A percentile compares a stretch with the other conserved stretches of the same genome.
These are phyloP conservation scores for Melospiza melodia DNA, from an alignment of 2,113 vertebrate genomes.

Conservation along the genomic window DNA sequence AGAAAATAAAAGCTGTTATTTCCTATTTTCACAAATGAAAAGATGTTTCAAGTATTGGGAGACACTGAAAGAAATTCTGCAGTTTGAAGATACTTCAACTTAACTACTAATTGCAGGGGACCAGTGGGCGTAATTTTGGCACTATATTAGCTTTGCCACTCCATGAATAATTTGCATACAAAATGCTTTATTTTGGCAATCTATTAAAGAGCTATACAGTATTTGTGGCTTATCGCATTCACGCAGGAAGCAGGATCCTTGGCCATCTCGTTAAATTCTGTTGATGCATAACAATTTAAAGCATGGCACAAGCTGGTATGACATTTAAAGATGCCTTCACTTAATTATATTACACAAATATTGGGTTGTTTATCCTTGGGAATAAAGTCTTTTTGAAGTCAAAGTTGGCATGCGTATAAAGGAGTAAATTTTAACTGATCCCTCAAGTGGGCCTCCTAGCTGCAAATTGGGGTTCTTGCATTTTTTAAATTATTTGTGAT, in stretches of 20 bases:
- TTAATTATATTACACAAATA: constrained; percentile 99
- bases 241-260: constrained; percentile 98
- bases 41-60: constrained; percentile 71
- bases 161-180: constrained; percentile 99
- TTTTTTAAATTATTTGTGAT: constrained; percentile 74
- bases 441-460: constrained; percentile 78
- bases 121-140: constrained; percentile 86
- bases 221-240: constrained; percentile 98
- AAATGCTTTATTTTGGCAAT: constrained; percentile 99
- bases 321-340: constrained; percentile 99
- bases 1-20: constrained; percentile 68
- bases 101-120: constrained; percentile 99
- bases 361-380: constrained; percentile 98
- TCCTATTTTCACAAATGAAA: constrained; percentile 72
- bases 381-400: constrained; percentile 99
- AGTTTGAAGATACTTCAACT: constrained; percentile 84
- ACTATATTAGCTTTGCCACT: constrained; percentile 98
- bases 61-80: constrained; percentile 74
- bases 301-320: constrained; percentile 98
- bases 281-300: constrained; percentile 99
- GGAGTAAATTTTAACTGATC: constrained; percentile 81
- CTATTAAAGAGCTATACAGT: constrained; percentile 99
- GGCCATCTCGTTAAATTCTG: constrained; percentile 99
- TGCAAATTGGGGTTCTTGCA: constrained; percentile 77
- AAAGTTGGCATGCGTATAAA: constrained; percentile 97